These are phyloP conservation scores for Orgyia antiqua DNA, from an alignment of 2,888 invertebrate genomes.

Conservation along the genomic window DNA sequence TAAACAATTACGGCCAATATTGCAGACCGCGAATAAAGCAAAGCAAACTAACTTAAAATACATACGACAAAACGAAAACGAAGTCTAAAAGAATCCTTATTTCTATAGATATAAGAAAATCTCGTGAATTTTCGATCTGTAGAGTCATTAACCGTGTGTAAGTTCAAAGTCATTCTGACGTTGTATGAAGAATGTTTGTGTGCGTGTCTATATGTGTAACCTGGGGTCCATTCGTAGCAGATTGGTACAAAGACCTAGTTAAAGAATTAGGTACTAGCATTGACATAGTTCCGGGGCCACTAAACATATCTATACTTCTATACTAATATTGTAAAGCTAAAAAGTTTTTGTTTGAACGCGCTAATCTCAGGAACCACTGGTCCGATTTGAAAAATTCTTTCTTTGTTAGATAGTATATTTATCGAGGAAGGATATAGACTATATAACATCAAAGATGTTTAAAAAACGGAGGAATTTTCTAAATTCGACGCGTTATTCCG, in stretches of 20 bases:
- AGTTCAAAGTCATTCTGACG: slow-evolving; percentile 62
- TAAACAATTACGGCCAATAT: slow-evolving; percentile 67
- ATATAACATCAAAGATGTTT: too few species aligned
- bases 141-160: slow-evolving; percentile 24
- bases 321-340: too few species aligned
- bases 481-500: too few species aligned
- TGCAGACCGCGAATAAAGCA: slow-evolving; percentile 34
- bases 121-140: slow-evolving; percentile 1
- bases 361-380: too few species aligned
- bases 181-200: too few species aligned
- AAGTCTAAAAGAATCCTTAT: slow-evolving; percentile 12
- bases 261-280: slow-evolving; percentile 9
- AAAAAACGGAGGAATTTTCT: too few species aligned
- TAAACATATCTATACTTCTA: slow-evolving; percentile 15
- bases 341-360: too few species aligned
- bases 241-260: slow-evolving; percentile 25
- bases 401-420: too few species aligned
- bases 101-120: slow-evolving; percentile 5
- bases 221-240: slow-evolving; percentile 14
- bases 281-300: slow-evolving; percentile 19
- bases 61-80: slow-evolving; percentile 4
- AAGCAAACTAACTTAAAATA: slow-evolving; percentile 11
- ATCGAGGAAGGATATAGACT: too few species aligned
- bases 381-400: too few species aligned
- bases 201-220: slow-evolving; percentile 23